phyloP scores from a whole-genome alignment of 2,888 invertebrate genomes.

The Oligia latruncula region DNA sequence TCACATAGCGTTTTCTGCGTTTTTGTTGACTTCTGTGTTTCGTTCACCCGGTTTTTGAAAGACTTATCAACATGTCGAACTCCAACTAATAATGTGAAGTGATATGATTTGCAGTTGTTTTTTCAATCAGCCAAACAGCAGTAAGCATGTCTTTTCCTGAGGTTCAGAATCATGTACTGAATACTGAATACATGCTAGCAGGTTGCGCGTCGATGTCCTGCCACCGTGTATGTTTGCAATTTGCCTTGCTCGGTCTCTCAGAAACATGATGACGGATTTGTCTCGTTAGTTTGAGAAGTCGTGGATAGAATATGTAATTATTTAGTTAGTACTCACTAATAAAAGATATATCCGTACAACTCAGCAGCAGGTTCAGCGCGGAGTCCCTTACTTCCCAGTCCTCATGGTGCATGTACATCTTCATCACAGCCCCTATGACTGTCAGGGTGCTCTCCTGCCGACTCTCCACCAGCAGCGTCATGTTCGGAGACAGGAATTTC shows the following conservation, averaged over 20 bases:
- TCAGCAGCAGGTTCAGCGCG: slow-evolving; percentile 91
- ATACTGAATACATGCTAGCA: no score
- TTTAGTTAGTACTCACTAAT: slow-evolving; percentile 88
- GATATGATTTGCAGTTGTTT: not conserved
- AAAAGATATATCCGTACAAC: slow-evolving; percentile 91
- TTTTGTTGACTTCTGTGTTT: not conserved
- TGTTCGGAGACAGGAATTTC: slow-evolving; percentile 93
- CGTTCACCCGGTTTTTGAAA: not conserved
- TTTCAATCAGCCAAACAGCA: not conserved
- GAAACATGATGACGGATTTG: not conserved
- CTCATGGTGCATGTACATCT: slow-evolving; percentile 91
- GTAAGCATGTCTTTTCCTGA: not conserved
- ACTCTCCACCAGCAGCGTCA: slow-evolving; percentile 92
- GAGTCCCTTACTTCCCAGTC: slow-evolving; percentile 94
- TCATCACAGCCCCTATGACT: slow-evolving; percentile 90
- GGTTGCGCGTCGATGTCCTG: no score
- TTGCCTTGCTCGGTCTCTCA: not conserved
- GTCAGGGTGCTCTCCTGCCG: slow-evolving; percentile 90
- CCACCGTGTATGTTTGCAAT: not conserved
- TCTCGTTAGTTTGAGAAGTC: not conserved
- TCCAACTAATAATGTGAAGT: not conserved
- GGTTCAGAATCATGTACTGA: no score
- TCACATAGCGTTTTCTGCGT: no score
- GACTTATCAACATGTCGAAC: not conserved
- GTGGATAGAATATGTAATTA: not conserved